Conservation (phyloP, 2,113 vertebrate genomes). For the Nipponia nippon region DNA sequence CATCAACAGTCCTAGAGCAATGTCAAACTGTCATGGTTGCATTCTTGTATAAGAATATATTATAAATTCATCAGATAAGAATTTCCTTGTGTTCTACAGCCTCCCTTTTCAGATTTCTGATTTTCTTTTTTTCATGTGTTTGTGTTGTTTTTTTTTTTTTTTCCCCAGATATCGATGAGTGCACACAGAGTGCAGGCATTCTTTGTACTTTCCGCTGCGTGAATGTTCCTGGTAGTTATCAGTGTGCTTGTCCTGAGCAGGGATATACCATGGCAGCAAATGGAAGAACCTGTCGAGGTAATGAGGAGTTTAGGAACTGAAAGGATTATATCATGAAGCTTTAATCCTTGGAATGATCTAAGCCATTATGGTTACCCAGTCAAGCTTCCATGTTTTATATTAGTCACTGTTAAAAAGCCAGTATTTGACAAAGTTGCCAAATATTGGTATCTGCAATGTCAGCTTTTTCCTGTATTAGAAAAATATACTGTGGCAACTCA, state of each 20-base stretch:
- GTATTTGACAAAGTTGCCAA: background rate
- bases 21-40: background rate
- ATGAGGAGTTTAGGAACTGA: background rate
- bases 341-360: background rate
- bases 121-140: background rate
- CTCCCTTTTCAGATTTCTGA: background rate
- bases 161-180: slow-evolving; percentile 89
- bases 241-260: slow-evolving; percentile 86
- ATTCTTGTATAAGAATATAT: background rate
- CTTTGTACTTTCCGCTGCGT: slow-evolving; percentile 90
- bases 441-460: background rate
- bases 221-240: slow-evolving; percentile 90
- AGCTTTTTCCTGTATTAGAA: background rate
- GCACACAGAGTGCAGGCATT: slow-evolving; percentile 83
- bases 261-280: slow-evolving; percentile 87
- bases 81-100: background rate
- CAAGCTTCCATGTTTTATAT: background rate
- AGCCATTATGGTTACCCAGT: background rate
- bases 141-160: background rate
- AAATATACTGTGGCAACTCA: background rate
- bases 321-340: fast-evolving
- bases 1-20: background rate
- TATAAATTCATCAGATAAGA: background rate
- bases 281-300: slow-evolving; percentile 89
- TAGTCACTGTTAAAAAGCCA: background rate